These are phyloP conservation scores for Drosophila rhopaloa DNA, from an alignment of 1,140 invertebrate genomes.

Conservation along the genomic window DNA sequence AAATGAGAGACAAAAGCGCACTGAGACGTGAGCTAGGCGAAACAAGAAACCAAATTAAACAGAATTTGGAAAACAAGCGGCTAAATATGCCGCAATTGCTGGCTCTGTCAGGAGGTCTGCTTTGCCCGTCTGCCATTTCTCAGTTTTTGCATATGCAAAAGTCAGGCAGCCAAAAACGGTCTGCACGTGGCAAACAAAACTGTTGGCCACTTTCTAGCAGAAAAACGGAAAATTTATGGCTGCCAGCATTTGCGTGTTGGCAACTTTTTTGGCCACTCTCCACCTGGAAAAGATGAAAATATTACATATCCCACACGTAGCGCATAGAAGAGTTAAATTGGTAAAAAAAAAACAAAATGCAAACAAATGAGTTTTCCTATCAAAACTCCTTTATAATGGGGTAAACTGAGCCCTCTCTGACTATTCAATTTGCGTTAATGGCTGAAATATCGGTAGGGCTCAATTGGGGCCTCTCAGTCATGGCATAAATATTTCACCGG, in stretches of 20 bases:
- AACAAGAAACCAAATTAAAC: conserved; percentile 63
- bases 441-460: conserved; percentile 14
- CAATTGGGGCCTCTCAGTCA: conserved; percentile 7
- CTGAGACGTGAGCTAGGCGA: conserved; percentile 53
- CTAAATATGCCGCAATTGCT: conserved; percentile 70
- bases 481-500: conserved; percentile 54
- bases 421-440: conserved; percentile 48
- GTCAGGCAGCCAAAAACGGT: conserved; percentile 43
- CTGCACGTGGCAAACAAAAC: conserved; percentile 74
- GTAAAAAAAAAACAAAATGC: conserved; percentile 13
- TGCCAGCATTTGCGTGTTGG: conserved; percentile 69
- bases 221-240: conserved; percentile 76
- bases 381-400: conserved; percentile 61
- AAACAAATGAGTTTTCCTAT: conserved; percentile 26
- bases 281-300: conserved; percentile 35
- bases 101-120: conserved; percentile 9
- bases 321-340: conserved; percentile 54
- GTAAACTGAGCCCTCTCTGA: conserved; percentile 25
- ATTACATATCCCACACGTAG: conserved; percentile 62
- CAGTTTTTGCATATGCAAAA: conserved; percentile 54
- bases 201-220: conserved; percentile 74
- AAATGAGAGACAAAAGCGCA: conserved; percentile 66
- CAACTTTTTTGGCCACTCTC: conserved; percentile 37
- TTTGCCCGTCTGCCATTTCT: conserved; percentile 18
- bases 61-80: conserved; percentile 77